These are phyloP conservation scores for Enteromius thamalakanensis DNA, from an alignment of 2,797 vertebrate genomes.

Conservation along the genomic window DNA sequence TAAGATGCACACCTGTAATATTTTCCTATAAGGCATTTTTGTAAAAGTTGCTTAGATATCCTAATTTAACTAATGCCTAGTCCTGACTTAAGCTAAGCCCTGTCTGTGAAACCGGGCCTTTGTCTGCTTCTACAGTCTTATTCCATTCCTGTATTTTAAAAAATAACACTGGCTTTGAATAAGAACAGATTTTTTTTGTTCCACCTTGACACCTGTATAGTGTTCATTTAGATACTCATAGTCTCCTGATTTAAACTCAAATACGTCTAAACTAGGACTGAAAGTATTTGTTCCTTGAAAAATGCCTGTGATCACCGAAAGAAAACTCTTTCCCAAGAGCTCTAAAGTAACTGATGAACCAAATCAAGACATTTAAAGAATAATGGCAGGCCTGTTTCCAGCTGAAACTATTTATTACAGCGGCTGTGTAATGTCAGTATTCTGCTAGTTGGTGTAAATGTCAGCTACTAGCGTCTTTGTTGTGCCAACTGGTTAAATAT, in stretches of 20 bases:
- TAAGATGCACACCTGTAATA: too few species aligned
- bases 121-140: neutral
- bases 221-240: neutral
- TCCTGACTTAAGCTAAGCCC: too few species aligned
- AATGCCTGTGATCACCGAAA: constrained; percentile 7
- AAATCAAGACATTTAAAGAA: constrained; percentile 16
- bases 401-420: constrained; percentile 24
- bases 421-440: constrained; percentile 30
- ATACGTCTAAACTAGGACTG: neutral
- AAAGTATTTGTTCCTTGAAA: neutral
- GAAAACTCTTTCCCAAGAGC: neutral
- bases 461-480: constrained; percentile 11
- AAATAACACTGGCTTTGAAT: neutral
- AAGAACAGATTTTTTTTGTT: neutral
- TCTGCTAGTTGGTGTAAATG: constrained; percentile 27
- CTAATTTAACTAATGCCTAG: too few species aligned
- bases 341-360: neutral
- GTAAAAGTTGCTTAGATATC: too few species aligned
- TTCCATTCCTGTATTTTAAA: neutral
- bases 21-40: too few species aligned
- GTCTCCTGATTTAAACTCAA: neutral
- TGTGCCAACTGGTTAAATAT: constrained; percentile 17
- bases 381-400: constrained; percentile 1
- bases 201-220: neutral
- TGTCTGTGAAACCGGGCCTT: neutral